Evolutionary conservation across 2,113 vertebrate genomes (phyloP).

Genomic region (Sialia sialis): DNA sequence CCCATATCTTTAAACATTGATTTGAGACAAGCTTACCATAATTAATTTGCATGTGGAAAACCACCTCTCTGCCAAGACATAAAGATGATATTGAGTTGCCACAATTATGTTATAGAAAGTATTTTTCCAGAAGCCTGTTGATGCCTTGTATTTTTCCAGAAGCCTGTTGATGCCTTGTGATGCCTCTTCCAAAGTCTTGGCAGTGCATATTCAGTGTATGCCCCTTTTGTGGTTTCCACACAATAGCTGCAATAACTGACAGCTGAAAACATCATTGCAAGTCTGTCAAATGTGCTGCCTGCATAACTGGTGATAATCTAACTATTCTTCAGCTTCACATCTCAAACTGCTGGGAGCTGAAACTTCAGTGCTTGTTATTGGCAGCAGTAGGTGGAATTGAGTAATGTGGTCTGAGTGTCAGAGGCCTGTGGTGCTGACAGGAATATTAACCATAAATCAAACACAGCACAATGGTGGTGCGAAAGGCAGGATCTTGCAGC

Average conservation of each 20-base stretch:
- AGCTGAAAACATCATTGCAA: slow-evolving; percentile 9
- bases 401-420: background rate
- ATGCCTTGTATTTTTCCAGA: background rate
- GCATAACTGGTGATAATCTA: slow-evolving; percentile 22
- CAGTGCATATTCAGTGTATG: background rate
- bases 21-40: background rate
- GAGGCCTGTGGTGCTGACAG: background rate
- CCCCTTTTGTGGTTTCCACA: background rate
- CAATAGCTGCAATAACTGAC: background rate
- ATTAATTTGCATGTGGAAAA: slow-evolving; percentile 8
- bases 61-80: background rate
- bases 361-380: background rate
- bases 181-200: background rate
- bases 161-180: background rate
- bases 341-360: background rate
- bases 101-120: background rate
- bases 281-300: slow-evolving; percentile 4
- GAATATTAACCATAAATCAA: background rate
- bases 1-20: background rate
- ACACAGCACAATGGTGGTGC: background rate
- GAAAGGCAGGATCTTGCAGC: background rate
- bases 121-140: background rate
- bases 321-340: background rate
- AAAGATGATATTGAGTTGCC: background rate
- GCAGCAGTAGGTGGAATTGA: background rate